Evolutionary conservation across 2,797 vertebrate genomes (phyloP), one percentile per base, ranked within the genome.

Genomic region (Lithobates sylvaticus): DNA sequence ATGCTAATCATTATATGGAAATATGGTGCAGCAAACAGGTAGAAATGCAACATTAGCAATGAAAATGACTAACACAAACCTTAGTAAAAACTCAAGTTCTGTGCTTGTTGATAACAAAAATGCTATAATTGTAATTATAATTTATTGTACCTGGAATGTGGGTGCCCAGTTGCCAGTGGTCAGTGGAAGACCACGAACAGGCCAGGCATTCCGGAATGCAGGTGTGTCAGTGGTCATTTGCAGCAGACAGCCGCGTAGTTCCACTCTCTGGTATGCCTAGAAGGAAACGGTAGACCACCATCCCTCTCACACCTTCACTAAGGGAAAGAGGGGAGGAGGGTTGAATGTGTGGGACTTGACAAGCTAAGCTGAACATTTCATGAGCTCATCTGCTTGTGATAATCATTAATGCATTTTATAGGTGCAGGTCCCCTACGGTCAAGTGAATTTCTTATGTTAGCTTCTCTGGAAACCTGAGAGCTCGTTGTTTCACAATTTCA

Each of bases 301-400:
- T 54, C 26, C 70, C 71, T 71, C 29, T 44, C 34, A 54, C 34
- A 74, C 36, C 29, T 47, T 36, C 18, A 67, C 54, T 36, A 61
- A 54, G 50, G 39, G 39, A 39, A 39, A 10, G 39, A 39, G 39
- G 39, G 39, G 39, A 10, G 39, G 7, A 10, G 39, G 39, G 39
- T 39, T 39, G 4, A 54, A 61, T 61, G 5, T 61, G 54, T 9
- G 47, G 27, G 12, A 6, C 23, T 13, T 36, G 21, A 21, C 15
- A 23, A 7, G 34, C 23, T 36, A 10, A 18, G 36, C 21, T 72
- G 23, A 81, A 61, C 23, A 9, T 58, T 81, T 72, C 58, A 72
- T 50, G 71, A 81, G 68, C 79, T 81, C 79, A 81, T 81, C 47
- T 81, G 79, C 71, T 81, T 81, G 68, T 36, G 79, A 29, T 81